Conservation (phyloP, 2,797 vertebrate genomes). For the Chromis chromis region DNA sequence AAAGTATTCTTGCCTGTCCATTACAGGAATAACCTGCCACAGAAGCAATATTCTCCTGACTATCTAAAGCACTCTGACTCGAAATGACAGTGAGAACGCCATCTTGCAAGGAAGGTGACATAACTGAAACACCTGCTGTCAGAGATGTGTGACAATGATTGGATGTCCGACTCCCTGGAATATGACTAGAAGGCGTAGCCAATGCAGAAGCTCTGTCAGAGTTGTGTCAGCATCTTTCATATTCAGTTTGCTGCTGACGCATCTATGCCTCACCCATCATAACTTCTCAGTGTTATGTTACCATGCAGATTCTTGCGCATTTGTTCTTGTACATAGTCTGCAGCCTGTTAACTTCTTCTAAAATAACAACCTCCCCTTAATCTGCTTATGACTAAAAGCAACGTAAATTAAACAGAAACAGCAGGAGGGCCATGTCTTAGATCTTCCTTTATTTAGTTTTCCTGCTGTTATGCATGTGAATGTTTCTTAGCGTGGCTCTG, state of each 20-base stretch:
- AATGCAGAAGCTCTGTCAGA: neutral
- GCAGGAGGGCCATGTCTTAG: neutral
- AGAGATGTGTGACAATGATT: constrained; percentile 25
- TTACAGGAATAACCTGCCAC: neutral
- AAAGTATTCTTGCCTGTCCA: neutral
- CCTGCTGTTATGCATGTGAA: neutral
- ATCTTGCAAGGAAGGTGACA: constrained; percentile 5
- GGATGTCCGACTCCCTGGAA: constrained; percentile 12
- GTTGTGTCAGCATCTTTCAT: neutral
- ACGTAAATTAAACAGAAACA: no score
- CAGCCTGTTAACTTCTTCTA: neutral
- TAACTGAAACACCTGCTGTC: constrained; percentile 27
- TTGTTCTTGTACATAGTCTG: neutral
- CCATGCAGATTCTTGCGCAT: neutral
- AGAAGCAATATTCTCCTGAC: neutral
- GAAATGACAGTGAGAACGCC: constrained; percentile 18
- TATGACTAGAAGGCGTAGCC: constrained; percentile 10
- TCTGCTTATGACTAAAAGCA: neutral
- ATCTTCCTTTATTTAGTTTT: neutral
- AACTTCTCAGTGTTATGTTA: neutral
- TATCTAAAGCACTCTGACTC: neutral
- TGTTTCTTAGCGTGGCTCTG: neutral
- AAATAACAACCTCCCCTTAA: neutral
- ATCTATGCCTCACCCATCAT: neutral
- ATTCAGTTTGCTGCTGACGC: neutral